phyloP scores from a whole-genome alignment of 2,113 vertebrate genomes.

The Coreoperca whiteheadi region DNA sequence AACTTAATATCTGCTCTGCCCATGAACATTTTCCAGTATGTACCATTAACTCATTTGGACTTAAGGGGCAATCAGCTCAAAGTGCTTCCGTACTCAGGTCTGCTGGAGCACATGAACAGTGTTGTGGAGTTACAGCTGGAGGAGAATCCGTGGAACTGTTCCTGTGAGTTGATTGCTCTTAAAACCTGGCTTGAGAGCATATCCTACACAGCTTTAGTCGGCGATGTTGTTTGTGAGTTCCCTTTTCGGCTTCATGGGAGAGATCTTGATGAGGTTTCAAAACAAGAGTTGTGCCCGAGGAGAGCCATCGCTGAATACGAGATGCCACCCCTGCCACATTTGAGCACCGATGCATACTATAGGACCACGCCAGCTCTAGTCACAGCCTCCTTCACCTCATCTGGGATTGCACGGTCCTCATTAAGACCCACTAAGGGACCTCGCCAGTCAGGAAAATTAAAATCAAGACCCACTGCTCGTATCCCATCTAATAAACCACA shows the following conservation, averaged over 20 bases:
- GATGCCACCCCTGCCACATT: constrained; percentile 90
- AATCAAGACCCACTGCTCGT: constrained; percentile 91
- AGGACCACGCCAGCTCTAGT: constrained; percentile 90
- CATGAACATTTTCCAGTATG: constrained; percentile 92
- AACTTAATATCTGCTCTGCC: constrained; percentile 95
- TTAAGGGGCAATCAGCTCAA: constrained; percentile 96
- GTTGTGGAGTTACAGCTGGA: constrained; percentile 97
- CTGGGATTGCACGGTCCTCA: constrained; percentile 92
- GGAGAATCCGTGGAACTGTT: constrained; percentile 99
- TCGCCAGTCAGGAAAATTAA: constrained; percentile 91
- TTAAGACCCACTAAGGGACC: constrained; percentile 93
- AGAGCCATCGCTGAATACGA: constrained; percentile 95
- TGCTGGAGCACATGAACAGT: constrained; percentile 96
- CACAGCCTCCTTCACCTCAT: constrained; percentile 91
- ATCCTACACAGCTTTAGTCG: constrained; percentile 93
- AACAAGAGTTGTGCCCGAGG: constrained; percentile 96
- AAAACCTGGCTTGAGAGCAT: constrained; percentile 99
- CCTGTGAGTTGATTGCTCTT: constrained; percentile 94
- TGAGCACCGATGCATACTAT: constrained; percentile 92
- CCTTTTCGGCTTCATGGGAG: constrained; percentile 96
- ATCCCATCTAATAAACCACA: constrained; percentile 90
- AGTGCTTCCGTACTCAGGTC: constrained; percentile 92
- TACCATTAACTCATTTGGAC: constrained; percentile 97
- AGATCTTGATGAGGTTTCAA: constrained; percentile 95
- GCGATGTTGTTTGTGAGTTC: constrained; percentile 97